Percentiles rank a stretch among this genome's conserved stretches.
Evolutionary conservation across 2,797 vertebrate species (phyloP).

Genomic region (Percopsis omiscomaycus): DNA sequence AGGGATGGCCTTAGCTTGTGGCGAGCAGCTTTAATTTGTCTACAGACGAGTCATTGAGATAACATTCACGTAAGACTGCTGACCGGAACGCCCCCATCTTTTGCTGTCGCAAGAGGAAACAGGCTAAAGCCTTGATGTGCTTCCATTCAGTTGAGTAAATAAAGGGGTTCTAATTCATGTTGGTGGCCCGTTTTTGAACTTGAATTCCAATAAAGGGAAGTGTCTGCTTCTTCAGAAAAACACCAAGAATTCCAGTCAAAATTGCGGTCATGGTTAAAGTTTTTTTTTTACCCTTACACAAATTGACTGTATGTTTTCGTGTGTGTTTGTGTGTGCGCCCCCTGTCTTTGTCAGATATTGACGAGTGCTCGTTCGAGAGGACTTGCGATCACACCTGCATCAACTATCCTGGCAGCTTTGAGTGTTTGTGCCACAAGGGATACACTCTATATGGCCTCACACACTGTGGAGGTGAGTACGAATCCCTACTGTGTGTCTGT

Average conservation of each 20-base stretch:
- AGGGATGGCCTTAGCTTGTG: neutral
- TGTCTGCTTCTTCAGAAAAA: too few species aligned
- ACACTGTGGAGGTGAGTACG: slow-evolving; percentile 89
- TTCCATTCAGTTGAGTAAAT: too few species aligned
- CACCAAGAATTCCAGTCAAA: too few species aligned
- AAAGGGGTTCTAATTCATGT: too few species aligned
- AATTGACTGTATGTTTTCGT: neutral
- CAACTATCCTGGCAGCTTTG: slow-evolving; percentile 89
- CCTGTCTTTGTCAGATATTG: slow-evolving; percentile 80
- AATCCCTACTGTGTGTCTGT: neutral
- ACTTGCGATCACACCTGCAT: slow-evolving; percentile 96
- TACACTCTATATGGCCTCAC: slow-evolving; percentile 91
- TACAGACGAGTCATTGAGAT: slow-evolving; percentile 25
- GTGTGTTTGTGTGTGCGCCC: neutral
- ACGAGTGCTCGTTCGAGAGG: slow-evolving; percentile 88
- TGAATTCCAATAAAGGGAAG: too few species aligned
- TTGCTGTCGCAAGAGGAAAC: neutral
- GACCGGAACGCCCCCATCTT: slow-evolving; percentile 2
- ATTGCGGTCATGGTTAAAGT: neutral
- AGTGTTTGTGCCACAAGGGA: slow-evolving; percentile 90
- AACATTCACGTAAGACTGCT: slow-evolving; percentile 12
- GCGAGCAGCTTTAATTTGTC: slow-evolving; percentile 19
- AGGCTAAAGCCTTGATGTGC: neutral
- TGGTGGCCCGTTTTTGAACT: too few species aligned
- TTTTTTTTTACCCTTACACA: neutral